These are phyloP conservation scores for Lasioglossum villosulum DNA, from an alignment of 2,888 invertebrate genomes.

Conservation along the genomic window DNA sequence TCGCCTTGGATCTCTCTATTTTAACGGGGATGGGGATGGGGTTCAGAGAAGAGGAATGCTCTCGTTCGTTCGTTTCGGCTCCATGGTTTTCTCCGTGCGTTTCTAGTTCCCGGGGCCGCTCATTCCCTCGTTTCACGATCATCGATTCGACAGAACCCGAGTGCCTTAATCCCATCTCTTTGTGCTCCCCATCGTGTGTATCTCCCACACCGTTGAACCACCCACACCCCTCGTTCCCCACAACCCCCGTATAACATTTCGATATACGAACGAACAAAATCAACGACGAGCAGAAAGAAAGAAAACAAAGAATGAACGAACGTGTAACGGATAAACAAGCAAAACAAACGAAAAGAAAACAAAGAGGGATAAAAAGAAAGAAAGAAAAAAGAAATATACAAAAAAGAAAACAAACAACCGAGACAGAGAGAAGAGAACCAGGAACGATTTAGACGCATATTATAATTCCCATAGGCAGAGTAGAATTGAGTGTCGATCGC, in stretches of 20 bases:
- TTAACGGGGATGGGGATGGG: background rate
- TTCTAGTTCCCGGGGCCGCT: conserved; percentile 11
- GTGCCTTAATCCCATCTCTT: conserved; percentile 77
- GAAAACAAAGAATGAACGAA: conserved; percentile 12
- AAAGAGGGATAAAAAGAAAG: conserved; percentile 4
- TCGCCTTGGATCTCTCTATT: conserved; percentile 4
- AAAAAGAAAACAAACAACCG: conserved; percentile 13
- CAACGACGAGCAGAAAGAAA: conserved; percentile 31
- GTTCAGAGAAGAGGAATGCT: background rate
- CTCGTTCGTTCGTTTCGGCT: background rate
- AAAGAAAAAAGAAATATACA: conserved; percentile 16
- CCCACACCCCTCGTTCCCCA: background rate
- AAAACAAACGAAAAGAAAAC: background rate
- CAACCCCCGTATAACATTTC: background rate
- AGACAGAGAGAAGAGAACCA: conserved; percentile 53
- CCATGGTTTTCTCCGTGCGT: conserved; percentile 64
- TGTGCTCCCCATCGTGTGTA: conserved; percentile 27
- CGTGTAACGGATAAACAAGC: conserved; percentile 10
- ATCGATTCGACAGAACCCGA: conserved; percentile 73
- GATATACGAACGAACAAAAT: conserved; percentile 33
- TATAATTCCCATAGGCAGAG: conserved; percentile 71
- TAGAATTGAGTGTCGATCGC: conserved; percentile 74
- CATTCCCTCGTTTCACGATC: conserved; percentile 42
- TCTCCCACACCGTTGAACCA: conserved; percentile 5
- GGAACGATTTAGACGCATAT: conserved; percentile 72